Base-by-base conservation (phyloP, 2,797 vertebrate genomes). In the Diceros bicornis region DNA sequence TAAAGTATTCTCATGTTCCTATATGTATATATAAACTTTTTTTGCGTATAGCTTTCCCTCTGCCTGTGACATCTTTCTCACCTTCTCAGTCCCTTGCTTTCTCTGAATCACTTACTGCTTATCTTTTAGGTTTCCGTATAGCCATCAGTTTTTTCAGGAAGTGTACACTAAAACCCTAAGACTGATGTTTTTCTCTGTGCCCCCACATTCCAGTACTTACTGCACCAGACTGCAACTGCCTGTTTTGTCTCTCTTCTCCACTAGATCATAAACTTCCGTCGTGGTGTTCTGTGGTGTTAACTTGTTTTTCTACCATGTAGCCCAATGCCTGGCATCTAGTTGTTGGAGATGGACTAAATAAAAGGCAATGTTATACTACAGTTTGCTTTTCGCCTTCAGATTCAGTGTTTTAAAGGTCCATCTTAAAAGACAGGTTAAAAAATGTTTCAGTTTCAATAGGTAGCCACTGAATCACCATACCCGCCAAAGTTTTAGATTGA, bases 351-450 rank as follows among this genome's bases (percentile, higher is more conserved):
- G 66, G 37, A 81, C 23, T 91, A 44, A 50, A 44, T 84, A 57
- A 86, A 89, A 89, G 50, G 16, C 25, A 81, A 7, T 74, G 57
- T 69, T 89, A 64, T 44, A 50, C 8, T 81, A 23, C 75, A 71
- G 50, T 93, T 87, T 87, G 32, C 68, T 86, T 89, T 96, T 90
- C 90, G 82, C 69, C 55, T 95, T 72, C 7, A 77, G 75, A 83
- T 66, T 72, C 50, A 41, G 23, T 93, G 23, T 64, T 94, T 90
- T 94, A 93, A 85, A 74, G 13, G 20, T 75, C 1, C 55, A 21
- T 81, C 9, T 75, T 83, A 64, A 95, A 83, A 79, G 89, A 59
- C 10, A 79, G 41, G 29, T 59, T 93, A 86, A 75, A 34, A 92
- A 84, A 62, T 86, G n/a, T 93, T 89, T 84, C 50, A 27, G 50